Conservation (phyloP, 2,797 vertebrate genomes). For the Gambelia wislizenii region DNA sequence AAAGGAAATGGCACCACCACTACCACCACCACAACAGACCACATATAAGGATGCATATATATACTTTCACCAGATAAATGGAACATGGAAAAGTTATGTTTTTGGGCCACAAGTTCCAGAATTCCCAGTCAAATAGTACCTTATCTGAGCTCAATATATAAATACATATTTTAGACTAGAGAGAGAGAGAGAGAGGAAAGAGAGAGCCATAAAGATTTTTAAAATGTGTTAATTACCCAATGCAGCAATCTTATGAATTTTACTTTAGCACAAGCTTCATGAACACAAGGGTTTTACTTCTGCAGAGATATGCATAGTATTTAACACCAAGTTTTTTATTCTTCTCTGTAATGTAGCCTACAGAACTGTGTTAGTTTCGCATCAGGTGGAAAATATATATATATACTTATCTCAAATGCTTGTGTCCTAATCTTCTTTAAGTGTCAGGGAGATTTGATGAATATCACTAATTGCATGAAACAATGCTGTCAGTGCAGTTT, state of each 20-base stretch:
- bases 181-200: not conserved
- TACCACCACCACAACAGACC: too few species aligned
- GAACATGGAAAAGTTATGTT: too few species aligned
- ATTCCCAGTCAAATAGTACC: too few species aligned
- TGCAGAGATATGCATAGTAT: not conserved
- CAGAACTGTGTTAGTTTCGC: conserved; percentile 43
- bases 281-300: not conserved
- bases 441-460: conserved; percentile 32
- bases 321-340: not conserved
- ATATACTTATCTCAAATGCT: conserved; percentile 31
- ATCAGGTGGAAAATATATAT: conserved; percentile 30
- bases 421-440: conserved; percentile 23
- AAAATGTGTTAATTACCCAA: conserved; percentile 27
- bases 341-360: conserved; percentile 22
- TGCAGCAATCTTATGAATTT: not conserved
- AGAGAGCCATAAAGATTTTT: not conserved
- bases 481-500: conserved; percentile 32
- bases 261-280: not conserved
- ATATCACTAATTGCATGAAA: conserved; percentile 41
- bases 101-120: too few species aligned
- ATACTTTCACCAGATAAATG: not conserved
- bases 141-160: not conserved
- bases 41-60: not conserved
- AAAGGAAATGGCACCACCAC: not conserved
- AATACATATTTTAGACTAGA: not conserved